These are phyloP conservation scores for Epinotia bilunana DNA, from an alignment of 2,888 invertebrate genomes.

Conservation along the genomic window DNA sequence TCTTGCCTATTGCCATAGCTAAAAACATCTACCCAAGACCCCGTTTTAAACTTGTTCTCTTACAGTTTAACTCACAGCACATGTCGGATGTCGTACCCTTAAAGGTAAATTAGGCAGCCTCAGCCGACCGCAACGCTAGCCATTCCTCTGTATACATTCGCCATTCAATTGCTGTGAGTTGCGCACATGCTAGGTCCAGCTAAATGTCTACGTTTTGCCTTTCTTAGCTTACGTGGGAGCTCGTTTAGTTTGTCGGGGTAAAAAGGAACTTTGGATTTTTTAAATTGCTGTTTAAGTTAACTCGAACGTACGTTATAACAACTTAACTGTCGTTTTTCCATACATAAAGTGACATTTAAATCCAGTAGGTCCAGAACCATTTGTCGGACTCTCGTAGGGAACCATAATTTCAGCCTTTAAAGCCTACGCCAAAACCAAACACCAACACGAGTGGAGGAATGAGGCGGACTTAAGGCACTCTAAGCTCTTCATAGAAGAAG, in stretches of 20 bases:
- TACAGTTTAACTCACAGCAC: conserved; percentile 28
- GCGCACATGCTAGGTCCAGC: conserved; percentile 52
- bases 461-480: too few species aligned
- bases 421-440: too few species aligned
- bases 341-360: too few species aligned
- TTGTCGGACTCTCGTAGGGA: too few species aligned
- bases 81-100: conserved; percentile 41
- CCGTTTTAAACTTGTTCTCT: conserved; percentile 17
- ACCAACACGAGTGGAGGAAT: too few species aligned
- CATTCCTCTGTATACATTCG: conserved; percentile 50
- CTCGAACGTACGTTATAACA: too few species aligned
- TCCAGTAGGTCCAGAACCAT: too few species aligned
- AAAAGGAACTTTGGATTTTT: conserved; percentile 14
- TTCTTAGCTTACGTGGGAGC: conserved; percentile 44
- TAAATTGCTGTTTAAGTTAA: background rate
- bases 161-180: conserved; percentile 62
- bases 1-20: background rate
- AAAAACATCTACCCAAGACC: conserved; percentile 1
- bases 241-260: conserved; percentile 19
- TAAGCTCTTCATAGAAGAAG: too few species aligned
- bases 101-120: conserved; percentile 60
- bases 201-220: conserved; percentile 56
- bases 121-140: conserved; percentile 49
- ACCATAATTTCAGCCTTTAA: too few species aligned
- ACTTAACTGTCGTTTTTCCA: too few species aligned